Evolutionary conservation across 2,113 vertebrate genomes (phyloP).

Genomic region (Phalacrocorax aristotelis): DNA sequence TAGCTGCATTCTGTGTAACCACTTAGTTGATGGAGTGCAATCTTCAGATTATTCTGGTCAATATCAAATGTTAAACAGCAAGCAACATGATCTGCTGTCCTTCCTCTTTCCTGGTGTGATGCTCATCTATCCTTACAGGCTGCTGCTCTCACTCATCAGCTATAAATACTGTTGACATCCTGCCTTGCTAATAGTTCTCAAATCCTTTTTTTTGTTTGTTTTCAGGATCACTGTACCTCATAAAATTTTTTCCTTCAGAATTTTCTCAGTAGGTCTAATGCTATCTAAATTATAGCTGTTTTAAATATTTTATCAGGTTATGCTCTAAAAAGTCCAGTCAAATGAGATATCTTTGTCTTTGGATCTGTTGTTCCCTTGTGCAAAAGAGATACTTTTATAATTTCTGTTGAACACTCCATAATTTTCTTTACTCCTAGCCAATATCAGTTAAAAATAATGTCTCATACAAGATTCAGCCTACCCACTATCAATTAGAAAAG

Average conservation of each 20-base stretch:
- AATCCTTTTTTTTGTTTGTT: neutral
- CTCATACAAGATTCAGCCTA: neutral
- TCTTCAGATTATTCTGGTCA: neutral
- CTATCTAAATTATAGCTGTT: neutral
- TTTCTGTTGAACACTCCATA: neutral
- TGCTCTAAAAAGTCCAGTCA: neutral
- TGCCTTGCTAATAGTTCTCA: neutral
- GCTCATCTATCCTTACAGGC: neutral
- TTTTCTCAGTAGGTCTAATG: neutral
- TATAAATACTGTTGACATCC: neutral
- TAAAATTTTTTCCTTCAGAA: neutral
- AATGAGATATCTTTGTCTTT: neutral
- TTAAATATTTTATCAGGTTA: constrained; percentile 10
- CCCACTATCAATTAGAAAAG: neutral
- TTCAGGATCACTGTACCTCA: neutral
- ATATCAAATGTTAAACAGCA: neutral
- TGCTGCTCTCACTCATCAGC: neutral
- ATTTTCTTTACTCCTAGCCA: neutral
- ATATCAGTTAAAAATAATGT: neutral
- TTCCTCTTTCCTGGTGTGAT: neutral
- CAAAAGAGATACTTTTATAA: neutral
- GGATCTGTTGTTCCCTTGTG: neutral
- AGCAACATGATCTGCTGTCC: neutral
- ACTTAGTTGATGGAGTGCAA: neutral
- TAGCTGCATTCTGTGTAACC: neutral